Percentiles rank a stretch among this genome's conserved stretches.
Evolutionary conservation across 1,140 invertebrate species (phyloP).

Genomic region (Drosophila sp.): DNA sequence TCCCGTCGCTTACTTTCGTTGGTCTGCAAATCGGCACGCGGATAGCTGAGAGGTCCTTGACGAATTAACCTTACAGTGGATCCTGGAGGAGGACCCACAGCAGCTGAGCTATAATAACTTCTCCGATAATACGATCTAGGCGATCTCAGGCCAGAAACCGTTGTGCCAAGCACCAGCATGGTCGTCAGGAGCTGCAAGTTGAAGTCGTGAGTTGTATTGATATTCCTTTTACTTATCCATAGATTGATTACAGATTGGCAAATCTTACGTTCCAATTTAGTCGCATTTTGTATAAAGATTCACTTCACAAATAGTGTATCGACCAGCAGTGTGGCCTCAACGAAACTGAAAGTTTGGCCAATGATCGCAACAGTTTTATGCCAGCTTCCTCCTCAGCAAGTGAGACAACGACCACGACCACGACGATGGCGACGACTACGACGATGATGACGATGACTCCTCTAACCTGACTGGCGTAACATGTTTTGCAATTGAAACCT

Average conservation of each 20-base stretch:
- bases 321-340: constrained; percentile 67
- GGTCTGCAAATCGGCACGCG: constrained; percentile 59
- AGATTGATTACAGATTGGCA: background rate
- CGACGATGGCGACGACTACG: background rate
- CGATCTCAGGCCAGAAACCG: constrained; percentile 31
- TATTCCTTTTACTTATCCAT: constrained; percentile 3
- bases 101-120: constrained; percentile 54
- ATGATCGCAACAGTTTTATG: constrained; percentile 80
- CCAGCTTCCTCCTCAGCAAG: constrained; percentile 68
- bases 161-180: constrained; percentile 43
- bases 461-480: constrained; percentile 14
- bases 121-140: constrained; percentile 64
- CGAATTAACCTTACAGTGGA: constrained; percentile 36
- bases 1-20: constrained; percentile 75
- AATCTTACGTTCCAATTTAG: constrained; percentile 66
- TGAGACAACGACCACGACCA: background rate
- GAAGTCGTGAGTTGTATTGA: background rate
- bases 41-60: constrained; percentile 43
- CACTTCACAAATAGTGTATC: constrained; percentile 33
- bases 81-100: constrained; percentile 40
- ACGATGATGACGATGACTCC: background rate
- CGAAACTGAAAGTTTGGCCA: constrained; percentile 82
- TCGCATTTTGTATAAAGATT: constrained; percentile 51
- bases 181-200: constrained; percentile 52
- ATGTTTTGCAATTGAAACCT: constrained; percentile 46